Percentiles rank a stretch among this genome's conserved stretches.
Conservation (phyloP, 2,113 vertebrate species). For the Protobothrops flavoviridis region DNA sequence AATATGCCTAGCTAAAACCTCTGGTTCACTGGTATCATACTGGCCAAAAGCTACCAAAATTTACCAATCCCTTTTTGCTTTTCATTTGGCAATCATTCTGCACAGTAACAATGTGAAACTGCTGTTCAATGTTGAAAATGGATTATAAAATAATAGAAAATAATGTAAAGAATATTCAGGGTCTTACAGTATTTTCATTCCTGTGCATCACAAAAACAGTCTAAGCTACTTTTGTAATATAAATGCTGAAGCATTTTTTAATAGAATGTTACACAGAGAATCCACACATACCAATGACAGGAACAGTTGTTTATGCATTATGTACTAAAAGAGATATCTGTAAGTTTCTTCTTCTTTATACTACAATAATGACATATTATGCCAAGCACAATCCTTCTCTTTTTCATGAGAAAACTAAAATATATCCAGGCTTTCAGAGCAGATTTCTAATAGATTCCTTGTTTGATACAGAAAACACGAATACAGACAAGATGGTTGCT, state of each 20-base stretch:
- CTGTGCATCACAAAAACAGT: not conserved
- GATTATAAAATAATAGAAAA: not conserved
- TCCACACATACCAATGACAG: not conserved
- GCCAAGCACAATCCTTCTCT: not conserved
- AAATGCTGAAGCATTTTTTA: conserved; percentile 15
- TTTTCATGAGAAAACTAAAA: not conserved
- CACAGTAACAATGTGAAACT: not conserved
- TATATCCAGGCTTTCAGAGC: conserved; percentile 13
- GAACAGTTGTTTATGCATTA: not conserved
- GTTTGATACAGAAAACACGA: conserved; percentile 1
- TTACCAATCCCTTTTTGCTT: not conserved
- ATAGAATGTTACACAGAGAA: not conserved
- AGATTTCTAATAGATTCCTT: conserved; percentile 16
- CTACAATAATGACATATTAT: not conserved
- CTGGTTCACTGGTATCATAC: not conserved
- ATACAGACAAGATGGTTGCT: not conserved
- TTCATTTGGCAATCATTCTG: not conserved
- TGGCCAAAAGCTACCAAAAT: not conserved
- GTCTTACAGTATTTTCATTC: not conserved
- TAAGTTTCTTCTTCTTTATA: conserved; percentile 1
- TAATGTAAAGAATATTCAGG: not conserved
- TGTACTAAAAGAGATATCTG: not conserved
- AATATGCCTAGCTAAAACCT: not conserved
- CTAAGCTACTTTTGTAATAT: not conserved
- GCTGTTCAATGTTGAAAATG: not conserved